Conservation (phyloP, 2,113 vertebrate genomes). For the Crotalus viridis region DNA sequence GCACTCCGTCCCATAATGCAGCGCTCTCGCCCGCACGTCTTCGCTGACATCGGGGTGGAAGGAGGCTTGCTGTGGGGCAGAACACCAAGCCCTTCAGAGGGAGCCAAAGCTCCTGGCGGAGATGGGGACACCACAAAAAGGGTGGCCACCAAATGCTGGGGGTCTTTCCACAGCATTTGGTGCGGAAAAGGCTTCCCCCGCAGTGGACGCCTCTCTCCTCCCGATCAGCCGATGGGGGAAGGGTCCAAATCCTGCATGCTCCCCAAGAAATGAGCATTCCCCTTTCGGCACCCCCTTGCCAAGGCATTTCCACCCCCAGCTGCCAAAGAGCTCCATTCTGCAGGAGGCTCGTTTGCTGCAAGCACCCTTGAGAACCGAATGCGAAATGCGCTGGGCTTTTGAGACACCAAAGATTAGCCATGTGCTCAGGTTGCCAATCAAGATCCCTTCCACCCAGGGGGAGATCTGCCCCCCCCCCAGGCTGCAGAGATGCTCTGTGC, state of each 20-base stretch:
- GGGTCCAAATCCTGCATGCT: not conserved
- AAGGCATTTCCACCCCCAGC: not conserved
- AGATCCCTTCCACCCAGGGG: not conserved
- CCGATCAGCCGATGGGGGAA: not conserved
- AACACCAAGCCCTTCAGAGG: not conserved
- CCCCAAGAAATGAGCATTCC: not conserved
- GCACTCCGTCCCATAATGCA: slow-evolving; percentile 88
- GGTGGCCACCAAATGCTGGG: not conserved
- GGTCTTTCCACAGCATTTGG: not conserved
- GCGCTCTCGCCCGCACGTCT: slow-evolving; percentile 82
- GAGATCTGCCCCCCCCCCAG: not conserved
- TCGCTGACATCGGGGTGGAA: slow-evolving; percentile 85
- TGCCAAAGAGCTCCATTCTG: not conserved
- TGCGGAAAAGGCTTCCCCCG: not conserved
- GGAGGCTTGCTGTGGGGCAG: slow-evolving; percentile 84
- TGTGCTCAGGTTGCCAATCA: not conserved
- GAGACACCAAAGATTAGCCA: not conserved
- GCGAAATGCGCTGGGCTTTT: not conserved
- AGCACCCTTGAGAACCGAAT: not conserved
- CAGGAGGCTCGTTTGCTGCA: not conserved
- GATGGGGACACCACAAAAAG: not conserved
- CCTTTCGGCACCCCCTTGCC: not conserved
- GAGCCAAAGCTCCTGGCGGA: not conserved
- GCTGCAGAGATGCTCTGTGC: not conserved
- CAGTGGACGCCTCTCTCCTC: not conserved